Conservation (phyloP, 2,113 vertebrate genomes). For the Astatoreochromis straeleni region DNA sequence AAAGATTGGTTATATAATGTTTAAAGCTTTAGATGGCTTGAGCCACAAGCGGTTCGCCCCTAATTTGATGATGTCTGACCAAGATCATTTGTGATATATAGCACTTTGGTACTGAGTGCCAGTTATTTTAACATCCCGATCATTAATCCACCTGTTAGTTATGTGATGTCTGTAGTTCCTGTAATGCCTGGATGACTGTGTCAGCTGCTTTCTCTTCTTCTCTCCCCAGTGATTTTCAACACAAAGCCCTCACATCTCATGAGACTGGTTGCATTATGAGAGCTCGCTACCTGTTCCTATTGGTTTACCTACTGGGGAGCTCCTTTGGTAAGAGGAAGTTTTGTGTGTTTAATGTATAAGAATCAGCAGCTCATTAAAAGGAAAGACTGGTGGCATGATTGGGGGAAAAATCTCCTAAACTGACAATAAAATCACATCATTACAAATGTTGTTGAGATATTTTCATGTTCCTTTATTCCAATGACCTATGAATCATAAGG, state of each 20-base stretch:
- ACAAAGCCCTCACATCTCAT: constrained; percentile 17
- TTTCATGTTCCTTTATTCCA: background rate
- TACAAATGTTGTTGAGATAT: background rate
- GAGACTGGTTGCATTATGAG: constrained; percentile 46
- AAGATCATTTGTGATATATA: background rate
- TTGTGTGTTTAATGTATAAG: background rate
- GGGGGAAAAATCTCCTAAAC: background rate
- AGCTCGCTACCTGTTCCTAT: constrained; percentile 22
- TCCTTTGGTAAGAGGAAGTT: constrained; percentile 32
- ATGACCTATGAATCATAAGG: background rate
- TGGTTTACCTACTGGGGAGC: constrained; percentile 33
- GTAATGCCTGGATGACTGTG: background rate
- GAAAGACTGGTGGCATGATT: background rate
- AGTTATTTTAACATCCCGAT: background rate
- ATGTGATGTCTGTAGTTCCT: background rate
- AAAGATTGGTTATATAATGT: background rate
- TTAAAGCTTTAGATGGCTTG: background rate
- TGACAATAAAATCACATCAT: background rate
- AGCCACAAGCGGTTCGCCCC: rapidly evolving
- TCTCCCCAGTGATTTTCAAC: constrained; percentile 18
- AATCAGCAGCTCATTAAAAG: background rate
- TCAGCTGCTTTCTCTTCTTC: constrained; percentile 2
- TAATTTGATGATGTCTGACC: background rate
- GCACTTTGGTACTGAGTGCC: background rate
- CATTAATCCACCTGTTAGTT: background rate